Conservation (phyloP, 2,888 invertebrate genomes). For the Erpobdella octoculata region DNA sequence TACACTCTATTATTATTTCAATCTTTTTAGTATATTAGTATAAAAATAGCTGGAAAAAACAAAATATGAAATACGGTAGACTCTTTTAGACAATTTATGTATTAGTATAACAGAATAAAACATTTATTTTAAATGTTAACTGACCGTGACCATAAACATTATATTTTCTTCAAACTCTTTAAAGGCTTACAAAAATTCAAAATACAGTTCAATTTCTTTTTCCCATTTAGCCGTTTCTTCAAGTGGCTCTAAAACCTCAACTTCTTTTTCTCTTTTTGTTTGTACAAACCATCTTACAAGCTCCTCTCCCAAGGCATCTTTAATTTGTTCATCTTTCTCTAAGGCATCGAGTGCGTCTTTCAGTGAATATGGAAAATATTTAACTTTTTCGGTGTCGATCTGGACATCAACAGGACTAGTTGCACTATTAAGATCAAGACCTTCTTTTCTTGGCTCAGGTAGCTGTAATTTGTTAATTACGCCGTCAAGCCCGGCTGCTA, state of each 20-base stretch:
- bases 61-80: no score
- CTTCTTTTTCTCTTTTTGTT: neutral
- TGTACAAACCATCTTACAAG: slow-evolving; percentile 31
- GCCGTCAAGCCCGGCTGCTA: slow-evolving; percentile 36
- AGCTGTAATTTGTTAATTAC: slow-evolving; percentile 27
- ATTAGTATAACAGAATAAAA: no score
- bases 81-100: no score
- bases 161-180: no score
- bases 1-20: no score
- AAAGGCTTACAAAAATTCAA: slow-evolving; percentile 8
- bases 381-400: slow-evolving; percentile 9
- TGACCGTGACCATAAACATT: no score
- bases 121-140: no score
- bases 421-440: neutral
- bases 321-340: slow-evolving; percentile 30
- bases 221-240: slow-evolving; percentile 6
- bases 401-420: neutral
- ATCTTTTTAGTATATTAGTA: no score
- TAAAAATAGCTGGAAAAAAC: no score
- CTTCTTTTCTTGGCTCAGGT: neutral
- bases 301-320: slow-evolving; percentile 29
- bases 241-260: neutral
- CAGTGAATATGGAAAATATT: slow-evolving; percentile 26
- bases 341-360: slow-evolving; percentile 32
- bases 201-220: slow-evolving; percentile 18